A percentile compares a stretch with the other conserved stretches of the same genome.
Conservation (phyloP, 2,888 invertebrate species). For the Anticlea derivata region DNA sequence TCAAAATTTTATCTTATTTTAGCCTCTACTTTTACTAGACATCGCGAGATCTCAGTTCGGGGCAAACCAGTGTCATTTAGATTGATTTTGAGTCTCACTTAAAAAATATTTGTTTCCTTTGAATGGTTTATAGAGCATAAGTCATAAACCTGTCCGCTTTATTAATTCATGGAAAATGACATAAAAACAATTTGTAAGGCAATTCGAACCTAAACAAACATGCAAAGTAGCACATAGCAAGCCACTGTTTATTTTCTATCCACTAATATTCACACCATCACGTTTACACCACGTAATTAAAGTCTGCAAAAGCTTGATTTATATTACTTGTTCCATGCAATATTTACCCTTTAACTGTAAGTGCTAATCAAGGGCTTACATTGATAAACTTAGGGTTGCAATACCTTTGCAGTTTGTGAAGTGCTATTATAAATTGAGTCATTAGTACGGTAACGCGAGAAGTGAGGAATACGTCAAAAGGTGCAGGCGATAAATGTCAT, state of each 20-base stretch:
- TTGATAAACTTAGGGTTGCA: slow-evolving; percentile 3
- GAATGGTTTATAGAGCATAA: too few relatives aligned
- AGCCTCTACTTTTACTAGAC: too few relatives aligned
- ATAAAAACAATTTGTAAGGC: neutral
- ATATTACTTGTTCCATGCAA: slow-evolving; percentile 56
- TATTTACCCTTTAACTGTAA: slow-evolving; percentile 31
- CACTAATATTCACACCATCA: slow-evolving; percentile 55
- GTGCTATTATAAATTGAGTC: slow-evolving; percentile 63
- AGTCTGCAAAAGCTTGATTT: slow-evolving; percentile 55
- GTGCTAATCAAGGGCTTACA: slow-evolving; percentile 11
- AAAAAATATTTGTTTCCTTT: too few relatives aligned
- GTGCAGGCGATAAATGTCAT: slow-evolving; percentile 70
- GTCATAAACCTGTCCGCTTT: too few relatives aligned
- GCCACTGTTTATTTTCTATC: slow-evolving; percentile 21
- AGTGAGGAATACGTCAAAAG: slow-evolving; percentile 68
- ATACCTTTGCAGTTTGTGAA: slow-evolving; percentile 17
- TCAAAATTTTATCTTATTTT: too few relatives aligned
- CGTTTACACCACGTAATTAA: slow-evolving; percentile 64
- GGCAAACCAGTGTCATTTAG: too few relatives aligned
- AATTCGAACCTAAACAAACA: slow-evolving; percentile 6
- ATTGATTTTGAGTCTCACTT: too few relatives aligned
- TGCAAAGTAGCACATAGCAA: neutral
- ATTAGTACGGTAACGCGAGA: slow-evolving; percentile 66
- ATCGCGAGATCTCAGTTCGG: too few relatives aligned
- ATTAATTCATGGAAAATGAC: too few relatives aligned